phyloP scores from a whole-genome alignment of 2,888 invertebrate species.

The Megamerina dolium region DNA sequence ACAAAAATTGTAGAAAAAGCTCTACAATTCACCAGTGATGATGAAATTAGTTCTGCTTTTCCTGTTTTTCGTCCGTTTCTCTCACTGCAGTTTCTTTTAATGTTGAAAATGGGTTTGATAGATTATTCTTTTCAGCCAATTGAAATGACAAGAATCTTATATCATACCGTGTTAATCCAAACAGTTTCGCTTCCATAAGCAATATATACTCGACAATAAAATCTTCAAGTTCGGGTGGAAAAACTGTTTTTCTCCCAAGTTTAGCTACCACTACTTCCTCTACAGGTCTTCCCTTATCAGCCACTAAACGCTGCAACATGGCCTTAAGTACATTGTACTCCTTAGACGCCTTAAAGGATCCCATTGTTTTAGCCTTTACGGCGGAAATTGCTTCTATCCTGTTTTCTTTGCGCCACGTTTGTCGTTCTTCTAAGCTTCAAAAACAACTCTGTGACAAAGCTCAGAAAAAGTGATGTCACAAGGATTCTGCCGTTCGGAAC shows the following conservation, averaged over 20 bases:
- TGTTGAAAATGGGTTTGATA: too few relatives aligned
- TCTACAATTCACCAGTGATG: too few relatives aligned
- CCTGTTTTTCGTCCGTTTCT: too few relatives aligned
- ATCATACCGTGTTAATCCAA: constrained; percentile 10
- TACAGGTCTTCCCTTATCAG: constrained; percentile 5
- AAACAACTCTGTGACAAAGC: too few relatives aligned
- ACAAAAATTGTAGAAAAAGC: too few relatives aligned
- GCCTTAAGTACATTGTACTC: constrained; percentile 12
- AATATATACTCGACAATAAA: constrained; percentile 11
- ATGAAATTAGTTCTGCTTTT: too few relatives aligned
- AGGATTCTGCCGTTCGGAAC: too few relatives aligned
- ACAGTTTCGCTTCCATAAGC: constrained; percentile 11
- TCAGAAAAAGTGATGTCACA: too few relatives aligned
- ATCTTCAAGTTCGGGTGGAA: constrained; percentile 3
- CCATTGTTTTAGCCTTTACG: constrained; percentile 10
- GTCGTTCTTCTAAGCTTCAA: too few relatives aligned
- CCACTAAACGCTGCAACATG: constrained; percentile 8
- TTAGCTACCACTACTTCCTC: constrained; percentile 8
- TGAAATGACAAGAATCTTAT: constrained; percentile 11
- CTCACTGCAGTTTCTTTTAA: too few relatives aligned
- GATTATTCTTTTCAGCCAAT: constrained; percentile 7
- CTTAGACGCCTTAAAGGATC: constrained; percentile 12
- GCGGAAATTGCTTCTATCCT: constrained; percentile 11
- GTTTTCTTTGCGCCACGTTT: constrained; percentile 7
- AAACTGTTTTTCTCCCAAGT: neutral